A percentile compares a stretch with the other conserved stretches of the same genome.
Conservation (phyloP, 2,888 invertebrate genomes). For the Rhagium mordax region DNA sequence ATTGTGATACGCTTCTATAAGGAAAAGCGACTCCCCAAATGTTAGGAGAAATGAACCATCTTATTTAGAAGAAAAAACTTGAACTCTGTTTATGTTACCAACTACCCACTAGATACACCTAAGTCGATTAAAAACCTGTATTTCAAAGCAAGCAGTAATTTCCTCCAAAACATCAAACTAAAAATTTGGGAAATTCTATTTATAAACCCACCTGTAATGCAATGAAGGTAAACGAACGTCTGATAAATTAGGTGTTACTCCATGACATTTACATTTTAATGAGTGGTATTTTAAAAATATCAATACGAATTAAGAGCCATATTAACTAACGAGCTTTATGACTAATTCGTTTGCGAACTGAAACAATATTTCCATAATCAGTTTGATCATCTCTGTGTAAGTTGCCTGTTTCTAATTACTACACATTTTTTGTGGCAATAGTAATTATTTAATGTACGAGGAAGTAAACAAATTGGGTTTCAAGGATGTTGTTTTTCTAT, state of each 20-base stretch:
- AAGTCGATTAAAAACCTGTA: too few species aligned
- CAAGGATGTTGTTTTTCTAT: conserved; percentile 1
- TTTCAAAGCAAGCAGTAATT: too few species aligned
- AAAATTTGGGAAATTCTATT: not conserved
- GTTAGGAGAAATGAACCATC: too few species aligned
- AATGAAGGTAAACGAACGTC: not conserved
- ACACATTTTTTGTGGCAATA: not conserved
- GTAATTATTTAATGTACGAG: not conserved
- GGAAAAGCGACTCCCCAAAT: too few species aligned
- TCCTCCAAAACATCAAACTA: not conserved
- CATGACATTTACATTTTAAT: not conserved
- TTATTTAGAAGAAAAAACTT: too few species aligned
- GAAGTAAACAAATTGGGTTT: conserved; percentile 18
- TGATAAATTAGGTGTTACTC: not conserved
- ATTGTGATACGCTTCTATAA: too few species aligned
- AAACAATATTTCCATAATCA: not conserved
- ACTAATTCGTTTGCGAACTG: not conserved
- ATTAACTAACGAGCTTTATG: not conserved
- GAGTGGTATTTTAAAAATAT: not conserved
- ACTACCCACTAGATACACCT: too few species aligned
- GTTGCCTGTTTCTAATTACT: not conserved
- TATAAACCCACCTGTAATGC: not conserved
- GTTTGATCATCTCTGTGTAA: not conserved
- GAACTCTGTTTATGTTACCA: too few species aligned
- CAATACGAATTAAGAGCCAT: not conserved